Evolutionary conservation across 2,113 vertebrate species (phyloP), one percentile per base, ranked within the genome.

Genomic region (Gambusia affinis): DNA sequence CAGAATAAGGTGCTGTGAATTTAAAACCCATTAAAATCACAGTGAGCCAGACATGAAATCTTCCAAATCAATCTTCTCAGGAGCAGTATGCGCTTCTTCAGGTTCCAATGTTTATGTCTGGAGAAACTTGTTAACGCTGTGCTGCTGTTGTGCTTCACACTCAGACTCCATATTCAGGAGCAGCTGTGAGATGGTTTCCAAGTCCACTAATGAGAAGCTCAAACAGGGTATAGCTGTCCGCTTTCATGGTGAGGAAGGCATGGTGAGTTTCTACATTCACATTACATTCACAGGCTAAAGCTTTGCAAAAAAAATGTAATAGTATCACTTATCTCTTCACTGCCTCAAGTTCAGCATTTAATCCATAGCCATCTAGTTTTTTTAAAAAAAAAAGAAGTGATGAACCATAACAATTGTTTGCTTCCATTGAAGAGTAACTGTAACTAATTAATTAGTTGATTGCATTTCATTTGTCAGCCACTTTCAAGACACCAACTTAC

Each of bases 181-280:
- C 89, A 99, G 98, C 95, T 99, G 98, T 93, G 97, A 99, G 93
- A 97, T 99, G 91, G 98, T 99, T 12, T 97, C 96, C 79, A 98
- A 98, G 93, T 97, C 97, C 85, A 97, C 96, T 83, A 97, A 97
- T 82, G 97, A 97, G 79, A 99, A 99, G 80, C 94, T 99, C 51
- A 99, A 99, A 83, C 97, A 99, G 87, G 97, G 98, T 33, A 98
- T 99, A 74, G 97, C 98, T 70, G 98, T 99, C 19, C 97, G 98
- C 29, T 99, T 99, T 92, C 97, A 99, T 70, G 98, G 98, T 70
- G 98, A 99, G 88, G 98, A 99, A 91, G 98, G 98, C 73, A 99
- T 99, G 98, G 98, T 99, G 78, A 70, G 96, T 96, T 61, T 65
- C 22, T 17, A 7, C 28, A 8, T 27, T 6, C 4, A 12, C 4